These are phyloP conservation scores for Euzophera pinguis DNA, from an alignment of 2,888 invertebrate genomes.

Conservation along the genomic window DNA sequence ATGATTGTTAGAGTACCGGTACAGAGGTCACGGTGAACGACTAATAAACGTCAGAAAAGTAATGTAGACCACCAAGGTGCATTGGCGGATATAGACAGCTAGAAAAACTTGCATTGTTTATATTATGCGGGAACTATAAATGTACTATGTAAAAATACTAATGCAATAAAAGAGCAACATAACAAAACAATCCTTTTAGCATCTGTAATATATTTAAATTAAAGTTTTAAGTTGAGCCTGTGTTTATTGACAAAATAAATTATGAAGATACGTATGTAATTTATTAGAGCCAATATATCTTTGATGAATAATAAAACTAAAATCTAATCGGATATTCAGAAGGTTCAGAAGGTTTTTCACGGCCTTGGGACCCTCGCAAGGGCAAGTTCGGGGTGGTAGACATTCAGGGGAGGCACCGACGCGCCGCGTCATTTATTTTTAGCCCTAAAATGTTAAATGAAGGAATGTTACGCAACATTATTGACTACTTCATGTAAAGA, in stretches of 20 bases:
- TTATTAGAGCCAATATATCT: background rate
- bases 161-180: too few species aligned
- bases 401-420: slow-evolving; percentile 23
- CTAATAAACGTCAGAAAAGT: slow-evolving; percentile 52
- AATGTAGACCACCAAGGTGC: slow-evolving; percentile 47
- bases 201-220: too few species aligned
- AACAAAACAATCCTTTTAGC: too few species aligned
- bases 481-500: slow-evolving; percentile 14
- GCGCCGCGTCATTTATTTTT: slow-evolving; percentile 23
- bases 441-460: slow-evolving; percentile 23
- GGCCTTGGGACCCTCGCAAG: slow-evolving; percentile 24
- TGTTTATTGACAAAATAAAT: too few species aligned
- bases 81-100: slow-evolving; percentile 25
- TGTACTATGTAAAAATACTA: too few species aligned
- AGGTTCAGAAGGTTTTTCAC: slow-evolving; percentile 20
- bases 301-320: slow-evolving; percentile 1
- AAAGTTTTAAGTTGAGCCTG: too few species aligned
- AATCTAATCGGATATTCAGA: slow-evolving; percentile 12
- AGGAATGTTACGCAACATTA: slow-evolving; percentile 26
- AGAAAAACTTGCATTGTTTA: slow-evolving; percentile 10
- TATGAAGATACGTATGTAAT: background rate
- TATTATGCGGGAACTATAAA: background rate
- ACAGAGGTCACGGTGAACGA: slow-evolving; percentile 66
- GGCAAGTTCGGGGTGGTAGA: slow-evolving; percentile 25
- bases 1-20: slow-evolving; percentile 45